Percentiles rank a stretch among this genome's conserved stretches.
These are phyloP conservation scores for Pomatostomus ruficeps DNA, from an alignment of 2,113 vertebrate genomes.

Conservation along the genomic window DNA sequence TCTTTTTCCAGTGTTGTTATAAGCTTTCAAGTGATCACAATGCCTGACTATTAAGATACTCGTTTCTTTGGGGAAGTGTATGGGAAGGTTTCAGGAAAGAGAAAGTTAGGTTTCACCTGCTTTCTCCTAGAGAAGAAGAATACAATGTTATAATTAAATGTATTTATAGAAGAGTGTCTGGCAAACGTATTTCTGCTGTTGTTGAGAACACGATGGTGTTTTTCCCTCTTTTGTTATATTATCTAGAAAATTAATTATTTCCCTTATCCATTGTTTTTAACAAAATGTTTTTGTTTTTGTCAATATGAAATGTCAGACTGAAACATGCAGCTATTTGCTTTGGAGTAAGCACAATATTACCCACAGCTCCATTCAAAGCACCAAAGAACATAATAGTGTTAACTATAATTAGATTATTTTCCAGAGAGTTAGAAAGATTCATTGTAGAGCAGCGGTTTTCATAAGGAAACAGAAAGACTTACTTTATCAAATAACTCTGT, in stretches of 20 bases:
- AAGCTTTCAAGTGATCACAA: not conserved
- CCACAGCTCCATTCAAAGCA: slow-evolving; percentile 25
- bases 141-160: not conserved
- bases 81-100: not conserved
- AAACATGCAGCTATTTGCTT: not conserved
- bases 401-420: slow-evolving; percentile 47
- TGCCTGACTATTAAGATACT: not conserved
- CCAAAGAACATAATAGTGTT: slow-evolving; percentile 7
- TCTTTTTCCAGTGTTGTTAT: not conserved
- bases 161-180: not conserved
- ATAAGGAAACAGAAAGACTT: not conserved
- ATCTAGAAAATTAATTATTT: slow-evolving; percentile 22
- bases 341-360: slow-evolving; percentile 15
- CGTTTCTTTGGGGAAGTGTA: not conserved
- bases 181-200: not conserved
- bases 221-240: not conserved
- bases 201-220: not conserved
- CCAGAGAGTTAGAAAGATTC: not conserved
- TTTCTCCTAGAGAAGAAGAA: not conserved
- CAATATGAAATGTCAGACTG: not conserved
- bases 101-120: not conserved
- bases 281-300: not conserved
- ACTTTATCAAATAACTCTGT: not conserved
- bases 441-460: not conserved
- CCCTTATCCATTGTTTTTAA: not conserved